phyloP scores from a whole-genome alignment of 2,113 vertebrate genomes.

The Baryphthengus martii region DNA sequence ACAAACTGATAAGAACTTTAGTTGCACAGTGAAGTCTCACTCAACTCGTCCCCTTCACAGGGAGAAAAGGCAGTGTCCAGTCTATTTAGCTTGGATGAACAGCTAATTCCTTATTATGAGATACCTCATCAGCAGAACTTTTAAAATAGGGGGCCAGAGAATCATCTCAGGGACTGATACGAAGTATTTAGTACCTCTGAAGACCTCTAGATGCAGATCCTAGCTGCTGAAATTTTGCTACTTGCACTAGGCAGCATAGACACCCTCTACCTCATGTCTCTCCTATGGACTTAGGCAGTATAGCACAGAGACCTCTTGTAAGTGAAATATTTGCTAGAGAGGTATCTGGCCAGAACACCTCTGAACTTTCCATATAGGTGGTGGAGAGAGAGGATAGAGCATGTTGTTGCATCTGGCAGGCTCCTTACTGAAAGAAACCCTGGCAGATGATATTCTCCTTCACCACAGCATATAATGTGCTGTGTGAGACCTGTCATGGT shows the following conservation, averaged over 20 bases:
- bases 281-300: not conserved
- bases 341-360: not conserved
- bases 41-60: not conserved
- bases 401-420: not conserved
- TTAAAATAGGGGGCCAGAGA: not conserved
- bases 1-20: not conserved
- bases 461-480: not conserved
- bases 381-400: not conserved
- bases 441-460: not conserved
- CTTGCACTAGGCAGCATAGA: not conserved
- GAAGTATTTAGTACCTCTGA: not conserved
- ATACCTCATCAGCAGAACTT: not conserved
- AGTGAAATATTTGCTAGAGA: not conserved
- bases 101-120: not conserved
- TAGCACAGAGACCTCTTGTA: not conserved
- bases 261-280: rapidly evolving
- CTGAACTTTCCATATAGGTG: not conserved
- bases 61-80: not conserved
- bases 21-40: not conserved
- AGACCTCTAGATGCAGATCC: not conserved
- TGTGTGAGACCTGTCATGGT: rapidly evolving
- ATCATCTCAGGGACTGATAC: rapidly evolving
- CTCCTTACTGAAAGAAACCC: not conserved
- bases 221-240: not conserved
- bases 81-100: not conserved